Conservation (phyloP, 2,797 vertebrate species). For the Gephyroberyx darwinii region DNA sequence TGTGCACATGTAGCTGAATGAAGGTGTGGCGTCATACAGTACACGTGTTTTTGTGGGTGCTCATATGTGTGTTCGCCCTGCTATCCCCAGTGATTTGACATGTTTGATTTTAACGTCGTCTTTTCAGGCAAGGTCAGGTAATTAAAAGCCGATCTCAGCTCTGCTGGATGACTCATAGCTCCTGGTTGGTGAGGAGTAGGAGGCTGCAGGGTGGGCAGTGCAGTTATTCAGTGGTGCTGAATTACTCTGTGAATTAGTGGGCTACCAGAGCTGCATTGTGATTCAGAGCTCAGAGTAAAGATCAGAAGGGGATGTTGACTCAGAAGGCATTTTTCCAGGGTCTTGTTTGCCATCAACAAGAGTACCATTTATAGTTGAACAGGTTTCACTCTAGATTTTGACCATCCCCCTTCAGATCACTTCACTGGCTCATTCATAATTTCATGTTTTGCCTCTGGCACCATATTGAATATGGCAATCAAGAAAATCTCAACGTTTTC, state of each 20-base stretch:
- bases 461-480: too few species aligned
- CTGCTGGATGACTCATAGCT: constrained; percentile 71
- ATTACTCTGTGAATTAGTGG: neutral
- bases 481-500: too few species aligned
- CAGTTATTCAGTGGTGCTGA: constrained; percentile 16
- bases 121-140: constrained; percentile 68
- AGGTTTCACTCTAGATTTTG: neutral
- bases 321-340: neutral
- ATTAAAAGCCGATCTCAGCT: constrained; percentile 70
- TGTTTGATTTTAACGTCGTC: constrained; percentile 42
- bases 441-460: neutral
- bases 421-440: neutral
- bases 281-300: neutral
- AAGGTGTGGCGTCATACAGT: neutral
- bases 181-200: constrained; percentile 39
- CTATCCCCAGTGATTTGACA: constrained; percentile 33
- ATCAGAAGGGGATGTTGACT: neutral
- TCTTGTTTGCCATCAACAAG: neutral
- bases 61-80: constrained; percentile 20
- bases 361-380: neutral
- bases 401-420: too few species aligned
- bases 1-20: neutral
- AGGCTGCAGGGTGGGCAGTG: constrained; percentile 31
- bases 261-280: neutral
- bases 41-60: neutral